Conservation (phyloP, 2,888 invertebrate species). For the Neelides folsomi region DNA sequence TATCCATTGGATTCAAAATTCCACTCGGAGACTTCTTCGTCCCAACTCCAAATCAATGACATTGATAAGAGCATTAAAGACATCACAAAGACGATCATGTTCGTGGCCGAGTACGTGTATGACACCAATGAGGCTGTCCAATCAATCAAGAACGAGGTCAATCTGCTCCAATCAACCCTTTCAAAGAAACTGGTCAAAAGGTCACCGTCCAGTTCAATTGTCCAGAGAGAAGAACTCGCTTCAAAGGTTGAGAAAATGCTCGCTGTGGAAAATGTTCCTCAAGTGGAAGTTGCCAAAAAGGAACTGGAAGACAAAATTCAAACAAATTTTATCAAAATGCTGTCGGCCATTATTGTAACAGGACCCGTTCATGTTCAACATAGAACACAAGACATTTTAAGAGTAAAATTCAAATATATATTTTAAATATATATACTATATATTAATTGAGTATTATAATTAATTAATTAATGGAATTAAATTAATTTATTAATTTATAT, state of each 20-base stretch:
- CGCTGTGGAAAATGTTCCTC: constrained; percentile 18
- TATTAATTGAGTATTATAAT: not conserved
- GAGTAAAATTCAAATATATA: constrained; percentile 7
- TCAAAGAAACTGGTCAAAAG: not conserved
- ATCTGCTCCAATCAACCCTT: not conserved
- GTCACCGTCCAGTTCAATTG: constrained; percentile 2
- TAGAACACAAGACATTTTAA: constrained; percentile 24
- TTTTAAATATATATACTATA: no score
- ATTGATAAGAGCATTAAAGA: constrained; percentile 17
- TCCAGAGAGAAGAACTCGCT: constrained; percentile 17
- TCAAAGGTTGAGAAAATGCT: constrained; percentile 25
- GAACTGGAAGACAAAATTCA: constrained; percentile 22
- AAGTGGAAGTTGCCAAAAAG: constrained; percentile 22
- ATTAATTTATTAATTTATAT: not conserved
- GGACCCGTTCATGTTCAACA: constrained; percentile 26
- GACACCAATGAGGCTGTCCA: constrained; percentile 20
- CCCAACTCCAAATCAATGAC: constrained; percentile 17
- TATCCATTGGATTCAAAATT: constrained; percentile 7
- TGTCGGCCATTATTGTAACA: constrained; percentile 26
- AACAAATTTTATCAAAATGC: constrained; percentile 27
- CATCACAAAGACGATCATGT: constrained; percentile 24
- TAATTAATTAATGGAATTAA: not conserved
- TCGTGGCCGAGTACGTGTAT: constrained; percentile 23
- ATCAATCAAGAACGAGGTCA: constrained; percentile 4
- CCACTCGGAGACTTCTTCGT: constrained; percentile 11